These are phyloP conservation scores for Brachyhypopomus occidentalis DNA, from an alignment of 2,113 vertebrate genomes.

Conservation along the genomic window DNA sequence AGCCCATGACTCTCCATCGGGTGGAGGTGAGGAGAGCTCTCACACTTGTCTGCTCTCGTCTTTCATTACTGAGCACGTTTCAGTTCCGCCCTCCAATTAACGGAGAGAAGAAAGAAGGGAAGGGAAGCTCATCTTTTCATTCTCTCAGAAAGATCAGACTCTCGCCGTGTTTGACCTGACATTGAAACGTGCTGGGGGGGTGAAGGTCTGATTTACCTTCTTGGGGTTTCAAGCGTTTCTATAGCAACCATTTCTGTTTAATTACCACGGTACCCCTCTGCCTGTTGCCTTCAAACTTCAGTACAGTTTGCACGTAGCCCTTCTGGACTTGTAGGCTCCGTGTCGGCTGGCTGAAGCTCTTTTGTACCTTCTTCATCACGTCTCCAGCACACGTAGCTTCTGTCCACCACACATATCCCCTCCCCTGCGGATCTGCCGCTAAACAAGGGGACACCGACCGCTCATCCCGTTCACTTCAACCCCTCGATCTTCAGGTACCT, in stretches of 20 bases:
- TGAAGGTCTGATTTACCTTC: background rate
- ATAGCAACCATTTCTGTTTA: background rate
- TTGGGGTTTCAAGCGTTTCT: background rate
- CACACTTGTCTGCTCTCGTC: background rate
- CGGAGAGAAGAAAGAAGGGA: background rate
- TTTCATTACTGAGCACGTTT: background rate
- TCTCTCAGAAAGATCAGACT: background rate
- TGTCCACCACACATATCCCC: no score
- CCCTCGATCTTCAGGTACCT: background rate
- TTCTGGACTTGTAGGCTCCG: background rate
- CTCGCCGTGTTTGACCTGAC: background rate
- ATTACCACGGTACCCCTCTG: background rate
- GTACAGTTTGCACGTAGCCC: background rate
- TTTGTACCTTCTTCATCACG: no score
- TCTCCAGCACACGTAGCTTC: no score
- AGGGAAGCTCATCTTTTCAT: no score
- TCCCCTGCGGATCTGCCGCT: no score
- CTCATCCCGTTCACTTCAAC: background rate
- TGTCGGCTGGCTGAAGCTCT: no score
- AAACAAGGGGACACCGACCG: background rate
- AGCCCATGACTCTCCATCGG: conserved; percentile 10
- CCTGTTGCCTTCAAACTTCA: background rate
- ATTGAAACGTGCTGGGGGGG: background rate
- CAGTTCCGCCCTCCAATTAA: background rate
- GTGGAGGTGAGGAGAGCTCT: background rate